A percentile compares a stretch with the other conserved stretches of the same genome.
Evolutionary conservation across 2,113 vertebrate genomes (phyloP).

Genomic region (Trachemys scripta): DNA sequence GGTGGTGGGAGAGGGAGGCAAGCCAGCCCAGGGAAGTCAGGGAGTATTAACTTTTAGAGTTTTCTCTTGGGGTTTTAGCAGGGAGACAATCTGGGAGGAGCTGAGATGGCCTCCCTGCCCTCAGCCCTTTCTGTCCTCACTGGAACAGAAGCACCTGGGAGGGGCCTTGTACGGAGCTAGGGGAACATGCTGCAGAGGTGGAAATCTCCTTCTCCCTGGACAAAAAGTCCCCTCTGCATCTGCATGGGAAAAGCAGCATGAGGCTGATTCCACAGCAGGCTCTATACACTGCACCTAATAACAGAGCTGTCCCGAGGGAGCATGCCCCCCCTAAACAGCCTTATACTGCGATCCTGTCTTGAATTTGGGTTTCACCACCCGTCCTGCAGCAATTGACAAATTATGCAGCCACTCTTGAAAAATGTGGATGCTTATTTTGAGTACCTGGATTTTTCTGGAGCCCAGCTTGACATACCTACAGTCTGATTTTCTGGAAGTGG

Average conservation of each 20-base stretch:
- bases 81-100: neutral
- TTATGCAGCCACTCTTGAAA: neutral
- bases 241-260: neutral
- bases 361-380: neutral
- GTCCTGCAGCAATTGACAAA: neutral
- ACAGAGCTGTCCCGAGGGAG: neutral
- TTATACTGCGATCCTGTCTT: neutral
- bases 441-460: neutral
- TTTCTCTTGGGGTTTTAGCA: neutral
- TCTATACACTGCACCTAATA: neutral
- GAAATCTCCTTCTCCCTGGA: neutral
- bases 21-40: neutral
- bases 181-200: neutral
- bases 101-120: neutral
- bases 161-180: neutral
- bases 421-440: neutral
- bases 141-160: neutral
- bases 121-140: neutral
- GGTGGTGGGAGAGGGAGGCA: neutral
- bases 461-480: neutral
- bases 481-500: neutral
- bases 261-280: neutral
- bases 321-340: neutral
- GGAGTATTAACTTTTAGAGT: neutral
- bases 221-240: neutral